These are phyloP conservation scores for Zenarchopterus dispar DNA, from an alignment of 2,797 vertebrate genomes.

Conservation along the genomic window DNA sequence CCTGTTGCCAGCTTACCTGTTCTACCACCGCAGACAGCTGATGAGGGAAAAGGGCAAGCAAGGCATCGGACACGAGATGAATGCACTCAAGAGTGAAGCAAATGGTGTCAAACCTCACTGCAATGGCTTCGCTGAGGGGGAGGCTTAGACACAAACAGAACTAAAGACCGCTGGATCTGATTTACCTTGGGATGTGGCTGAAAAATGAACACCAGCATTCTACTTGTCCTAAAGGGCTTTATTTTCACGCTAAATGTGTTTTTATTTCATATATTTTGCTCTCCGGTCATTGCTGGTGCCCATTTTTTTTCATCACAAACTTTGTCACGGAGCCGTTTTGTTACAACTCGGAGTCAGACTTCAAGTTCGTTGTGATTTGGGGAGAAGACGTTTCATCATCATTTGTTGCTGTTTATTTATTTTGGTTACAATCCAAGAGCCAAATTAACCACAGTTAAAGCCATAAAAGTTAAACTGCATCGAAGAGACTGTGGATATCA, in stretches of 20 bases:
- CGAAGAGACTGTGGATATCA: slow-evolving; percentile 31
- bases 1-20: slow-evolving; percentile 89
- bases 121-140: slow-evolving; percentile 54
- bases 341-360: slow-evolving; percentile 26
- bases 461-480: slow-evolving; percentile 54
- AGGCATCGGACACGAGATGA: slow-evolving; percentile 52
- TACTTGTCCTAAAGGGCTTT: not conserved
- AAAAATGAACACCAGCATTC: slow-evolving; percentile 34
- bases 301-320: slow-evolving; percentile 28
- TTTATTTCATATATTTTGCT: not conserved
- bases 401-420: slow-evolving; percentile 67
- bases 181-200: slow-evolving; percentile 39
- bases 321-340: slow-evolving; percentile 19
- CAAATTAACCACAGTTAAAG: slow-evolving; percentile 58
- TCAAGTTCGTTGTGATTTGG: slow-evolving; percentile 18
- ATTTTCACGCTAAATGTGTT: slow-evolving; percentile 1
- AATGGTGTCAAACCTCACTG: slow-evolving; percentile 69
- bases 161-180: not conserved
- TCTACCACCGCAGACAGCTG: slow-evolving; percentile 80
- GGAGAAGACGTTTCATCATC: slow-evolving; percentile 38
- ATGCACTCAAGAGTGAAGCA: slow-evolving; percentile 61
- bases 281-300: slow-evolving; percentile 31
- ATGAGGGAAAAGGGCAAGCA: slow-evolving; percentile 63
- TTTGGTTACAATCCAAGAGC: slow-evolving; percentile 46
- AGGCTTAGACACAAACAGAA: slow-evolving; percentile 50